Percentiles rank a stretch among this genome's conserved stretches.
Conservation (phyloP, 2,797 vertebrate genomes). For the Dromococcyx pavoninus region DNA sequence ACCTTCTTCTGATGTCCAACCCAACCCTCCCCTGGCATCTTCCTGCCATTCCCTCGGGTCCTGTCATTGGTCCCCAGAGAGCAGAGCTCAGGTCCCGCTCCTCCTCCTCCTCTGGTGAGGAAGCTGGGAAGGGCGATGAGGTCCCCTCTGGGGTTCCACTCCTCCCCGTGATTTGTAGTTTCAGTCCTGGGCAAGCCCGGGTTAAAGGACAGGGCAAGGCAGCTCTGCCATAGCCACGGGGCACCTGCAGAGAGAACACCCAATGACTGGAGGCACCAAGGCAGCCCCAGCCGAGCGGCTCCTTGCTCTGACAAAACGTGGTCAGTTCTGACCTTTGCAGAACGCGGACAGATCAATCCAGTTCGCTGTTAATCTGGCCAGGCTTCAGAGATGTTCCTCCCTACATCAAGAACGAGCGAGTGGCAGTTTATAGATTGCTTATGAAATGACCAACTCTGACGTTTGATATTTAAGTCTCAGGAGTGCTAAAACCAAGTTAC, state of each 20-base stretch:
- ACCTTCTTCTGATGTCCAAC: no score
- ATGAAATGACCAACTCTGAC: background rate
- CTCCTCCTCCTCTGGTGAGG: no score
- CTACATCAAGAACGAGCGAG: background rate
- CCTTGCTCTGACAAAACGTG: background rate
- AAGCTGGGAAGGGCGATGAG: no score
- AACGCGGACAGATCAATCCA: background rate
- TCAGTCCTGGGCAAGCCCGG: background rate
- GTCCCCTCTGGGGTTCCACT: no score
- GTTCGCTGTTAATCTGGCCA: background rate
- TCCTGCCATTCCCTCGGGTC: no score
- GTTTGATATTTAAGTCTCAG: background rate
- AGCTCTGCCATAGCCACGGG: background rate
- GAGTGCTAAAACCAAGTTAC: background rate
- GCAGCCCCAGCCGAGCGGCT: background rate
- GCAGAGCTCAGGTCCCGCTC: no score
- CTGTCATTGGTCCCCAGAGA: no score
- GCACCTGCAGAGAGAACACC: background rate
- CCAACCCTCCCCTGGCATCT: no score
- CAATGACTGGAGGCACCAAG: background rate
- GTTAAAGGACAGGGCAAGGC: background rate
- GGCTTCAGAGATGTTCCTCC: background rate
- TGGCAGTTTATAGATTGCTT: background rate
- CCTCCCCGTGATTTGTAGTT: background rate
- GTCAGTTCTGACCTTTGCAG: background rate